Evolutionary conservation across 2,888 invertebrate species (phyloP).

Genomic region (Nineta flava): DNA sequence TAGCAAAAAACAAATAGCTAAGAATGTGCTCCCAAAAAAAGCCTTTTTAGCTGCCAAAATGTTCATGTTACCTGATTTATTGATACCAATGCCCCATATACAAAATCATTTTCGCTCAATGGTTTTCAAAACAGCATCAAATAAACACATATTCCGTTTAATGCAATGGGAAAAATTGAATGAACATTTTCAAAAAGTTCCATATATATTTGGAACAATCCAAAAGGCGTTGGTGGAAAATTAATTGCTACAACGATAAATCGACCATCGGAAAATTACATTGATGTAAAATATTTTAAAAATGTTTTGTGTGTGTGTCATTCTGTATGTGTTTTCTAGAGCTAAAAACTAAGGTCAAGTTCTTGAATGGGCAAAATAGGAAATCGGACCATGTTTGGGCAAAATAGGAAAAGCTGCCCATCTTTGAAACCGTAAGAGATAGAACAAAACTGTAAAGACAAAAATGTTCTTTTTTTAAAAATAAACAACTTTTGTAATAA

Average conservation of each 20-base stretch:
- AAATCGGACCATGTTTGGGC: too few species aligned
- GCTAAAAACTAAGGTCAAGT: too few species aligned
- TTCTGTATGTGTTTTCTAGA: too few species aligned
- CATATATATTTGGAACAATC: conserved; percentile 16
- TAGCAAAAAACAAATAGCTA: too few species aligned
- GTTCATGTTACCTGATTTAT: conserved; percentile 5
- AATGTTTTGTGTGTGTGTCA: too few species aligned
- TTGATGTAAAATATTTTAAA: conserved; percentile 1
- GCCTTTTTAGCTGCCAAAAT: not conserved
- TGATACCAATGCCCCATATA: conserved; percentile 2
- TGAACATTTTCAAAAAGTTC: conserved; percentile 9
- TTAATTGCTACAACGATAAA: conserved; percentile 8
- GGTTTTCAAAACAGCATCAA: not conserved
- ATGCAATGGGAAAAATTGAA: conserved; percentile 15
- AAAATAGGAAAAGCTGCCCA: too few species aligned
- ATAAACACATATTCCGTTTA: conserved; percentile 9
- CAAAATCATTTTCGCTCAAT: conserved; percentile 1
- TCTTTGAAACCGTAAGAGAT: too few species aligned
- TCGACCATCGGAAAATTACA: conserved; percentile 6
- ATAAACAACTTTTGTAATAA: too few species aligned
- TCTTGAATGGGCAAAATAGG: too few species aligned
- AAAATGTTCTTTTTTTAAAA: too few species aligned
- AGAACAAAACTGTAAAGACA: too few species aligned
- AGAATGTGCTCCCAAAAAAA: too few species aligned
- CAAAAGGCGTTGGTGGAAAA: conserved; percentile 7